phyloP scores from a whole-genome alignment of 2,888 invertebrate species.

The Pachymerium ferrugineum region DNA sequence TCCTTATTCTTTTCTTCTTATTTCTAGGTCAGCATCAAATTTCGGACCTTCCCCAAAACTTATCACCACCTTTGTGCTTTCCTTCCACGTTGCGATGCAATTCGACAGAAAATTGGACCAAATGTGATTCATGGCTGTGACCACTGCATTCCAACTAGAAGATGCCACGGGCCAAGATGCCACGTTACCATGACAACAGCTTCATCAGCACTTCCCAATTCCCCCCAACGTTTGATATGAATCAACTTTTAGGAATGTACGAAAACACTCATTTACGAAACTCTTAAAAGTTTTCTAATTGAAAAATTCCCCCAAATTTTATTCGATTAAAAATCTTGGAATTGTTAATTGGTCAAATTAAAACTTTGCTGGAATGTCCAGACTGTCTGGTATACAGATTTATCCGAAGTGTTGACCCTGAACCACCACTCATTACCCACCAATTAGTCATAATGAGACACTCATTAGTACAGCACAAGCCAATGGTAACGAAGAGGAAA shows the following conservation, averaged over 20 bases:
- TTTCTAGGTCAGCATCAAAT: slow-evolving; percentile 27
- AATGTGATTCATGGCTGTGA: slow-evolving; percentile 28
- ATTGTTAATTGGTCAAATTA: neutral
- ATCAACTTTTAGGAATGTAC: neutral
- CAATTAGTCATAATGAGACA: slow-evolving; percentile 6
- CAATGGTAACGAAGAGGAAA: too few species aligned
- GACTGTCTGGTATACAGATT: neutral
- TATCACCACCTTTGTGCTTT: slow-evolving; percentile 27
- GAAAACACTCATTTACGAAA: too few species aligned
- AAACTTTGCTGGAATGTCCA: neutral
- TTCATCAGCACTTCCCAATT: slow-evolving; percentile 27
- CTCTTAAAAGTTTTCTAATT: too few species aligned
- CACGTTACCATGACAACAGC: slow-evolving; percentile 22
- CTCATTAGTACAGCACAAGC: neutral
- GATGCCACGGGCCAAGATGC: slow-evolving; percentile 15
- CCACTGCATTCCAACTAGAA: slow-evolving; percentile 28
- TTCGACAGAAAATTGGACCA: slow-evolving; percentile 30
- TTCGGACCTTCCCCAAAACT: slow-evolving; percentile 11
- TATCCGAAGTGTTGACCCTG: neutral
- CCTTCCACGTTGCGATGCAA: slow-evolving; percentile 28
- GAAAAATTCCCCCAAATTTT: too few species aligned
- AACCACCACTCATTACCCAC: neutral
- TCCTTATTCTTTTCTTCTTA: slow-evolving; percentile 1
- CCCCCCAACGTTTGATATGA: neutral
- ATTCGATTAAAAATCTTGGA: neutral